Evolutionary conservation across 2,113 vertebrate species (phyloP).

Genomic region (Acrocephalus arundinaceus): DNA sequence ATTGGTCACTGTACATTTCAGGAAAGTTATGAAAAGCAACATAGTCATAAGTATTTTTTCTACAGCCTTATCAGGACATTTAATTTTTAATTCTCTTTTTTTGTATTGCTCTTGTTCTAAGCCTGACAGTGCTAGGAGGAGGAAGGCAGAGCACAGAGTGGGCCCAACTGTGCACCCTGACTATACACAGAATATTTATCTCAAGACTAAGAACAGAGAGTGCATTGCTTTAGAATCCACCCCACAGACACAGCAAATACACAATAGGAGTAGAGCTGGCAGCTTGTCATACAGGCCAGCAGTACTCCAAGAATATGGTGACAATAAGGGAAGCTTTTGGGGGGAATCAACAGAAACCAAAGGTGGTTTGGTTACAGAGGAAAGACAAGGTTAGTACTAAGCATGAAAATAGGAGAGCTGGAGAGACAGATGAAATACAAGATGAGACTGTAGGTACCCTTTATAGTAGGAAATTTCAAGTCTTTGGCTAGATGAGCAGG

Average conservation of each 20-base stretch:
- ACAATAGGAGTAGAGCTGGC: constrained; percentile 19
- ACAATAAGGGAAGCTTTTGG: neutral
- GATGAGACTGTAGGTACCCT: neutral
- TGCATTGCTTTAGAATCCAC: neutral
- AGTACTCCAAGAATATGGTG: neutral
- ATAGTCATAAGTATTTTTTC: neutral
- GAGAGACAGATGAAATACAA: neutral
- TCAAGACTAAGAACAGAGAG: neutral
- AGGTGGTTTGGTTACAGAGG: neutral
- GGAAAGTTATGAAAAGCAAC: neutral
- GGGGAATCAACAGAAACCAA: neutral
- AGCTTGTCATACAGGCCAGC: neutral
- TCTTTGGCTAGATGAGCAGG: neutral
- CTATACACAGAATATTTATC: neutral
- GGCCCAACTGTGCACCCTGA: neutral
- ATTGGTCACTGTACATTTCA: neutral
- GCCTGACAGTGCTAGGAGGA: neutral
- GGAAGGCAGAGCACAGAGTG: neutral
- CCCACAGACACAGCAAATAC: neutral
- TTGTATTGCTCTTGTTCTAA: neutral
- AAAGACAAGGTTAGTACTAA: neutral
- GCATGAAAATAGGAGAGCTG: neutral
- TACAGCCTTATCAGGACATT: neutral
- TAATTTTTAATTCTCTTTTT: neutral
- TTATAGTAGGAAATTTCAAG: neutral